These are phyloP conservation scores for Alethe castanea DNA, from an alignment of 2,113 vertebrate species.

Conservation along the genomic window DNA sequence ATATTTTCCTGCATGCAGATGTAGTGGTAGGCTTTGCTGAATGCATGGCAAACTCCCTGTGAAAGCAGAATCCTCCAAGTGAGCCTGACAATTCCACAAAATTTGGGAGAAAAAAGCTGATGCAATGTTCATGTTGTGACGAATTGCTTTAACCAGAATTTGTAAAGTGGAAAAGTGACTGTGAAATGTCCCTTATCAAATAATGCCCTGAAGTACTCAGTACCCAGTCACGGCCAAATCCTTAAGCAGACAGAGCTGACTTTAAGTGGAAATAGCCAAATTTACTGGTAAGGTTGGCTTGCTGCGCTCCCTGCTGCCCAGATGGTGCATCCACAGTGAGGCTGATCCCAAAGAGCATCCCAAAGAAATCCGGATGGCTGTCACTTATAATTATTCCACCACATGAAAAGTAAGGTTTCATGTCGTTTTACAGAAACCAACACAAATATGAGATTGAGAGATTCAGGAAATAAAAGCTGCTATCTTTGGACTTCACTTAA, in stretches of 20 bases:
- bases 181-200: background rate
- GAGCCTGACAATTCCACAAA: background rate
- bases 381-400: background rate
- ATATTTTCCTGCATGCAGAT: conserved; percentile 61
- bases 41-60: conserved; percentile 72
- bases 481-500: background rate
- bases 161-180: background rate
- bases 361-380: background rate
- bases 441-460: background rate
- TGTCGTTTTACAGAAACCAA: background rate
- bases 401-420: background rate
- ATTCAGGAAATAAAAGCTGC: background rate
- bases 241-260: background rate
- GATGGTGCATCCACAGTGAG: background rate
- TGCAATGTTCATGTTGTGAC: background rate
- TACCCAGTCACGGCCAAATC: background rate
- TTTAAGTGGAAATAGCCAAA: background rate
- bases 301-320: conserved; percentile 52
- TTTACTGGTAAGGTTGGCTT: background rate
- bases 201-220: background rate
- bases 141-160: background rate
- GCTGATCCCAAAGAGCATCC: background rate
- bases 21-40: conserved; percentile 76
- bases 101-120: background rate
- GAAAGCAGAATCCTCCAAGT: conserved; percentile 14